Percentiles rank a stretch among this genome's conserved stretches.
Evolutionary conservation across 2,888 invertebrate species (phyloP).

Genomic region (Lamproptera curius): DNA sequence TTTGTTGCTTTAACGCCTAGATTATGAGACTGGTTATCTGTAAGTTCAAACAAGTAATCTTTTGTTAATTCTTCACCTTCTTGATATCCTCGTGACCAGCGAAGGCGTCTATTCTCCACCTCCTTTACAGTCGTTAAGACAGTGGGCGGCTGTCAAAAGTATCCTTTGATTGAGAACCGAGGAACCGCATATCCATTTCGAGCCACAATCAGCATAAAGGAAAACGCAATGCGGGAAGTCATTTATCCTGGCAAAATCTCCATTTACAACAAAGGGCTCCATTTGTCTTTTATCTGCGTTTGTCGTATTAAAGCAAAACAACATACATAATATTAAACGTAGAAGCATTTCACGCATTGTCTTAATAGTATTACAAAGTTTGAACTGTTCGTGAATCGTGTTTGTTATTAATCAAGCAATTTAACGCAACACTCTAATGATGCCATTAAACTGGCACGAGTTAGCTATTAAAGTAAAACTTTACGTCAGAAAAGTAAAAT

Average conservation of each 20-base stretch:
- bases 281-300: slow-evolving; percentile 3
- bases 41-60: too few relatives aligned
- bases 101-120: slow-evolving; percentile 5
- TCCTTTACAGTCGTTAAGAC: neutral
- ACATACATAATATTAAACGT: neutral
- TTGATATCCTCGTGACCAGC: slow-evolving; percentile 23
- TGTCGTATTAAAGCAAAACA: slow-evolving; percentile 5
- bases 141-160: slow-evolving; percentile 21
- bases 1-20: too few relatives aligned
- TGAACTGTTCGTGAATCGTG: neutral
- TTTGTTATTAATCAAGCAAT: slow-evolving; percentile 10
- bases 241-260: slow-evolving; percentile 12
- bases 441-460: neutral
- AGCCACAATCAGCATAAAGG: slow-evolving; percentile 5
- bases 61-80: slow-evolving; percentile 19
- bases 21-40: too few relatives aligned
- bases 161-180: slow-evolving; percentile 21
- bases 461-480: neutral
- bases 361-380: neutral
- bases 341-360: slow-evolving; percentile 7
- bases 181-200: slow-evolving; percentile 16
- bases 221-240: slow-evolving; percentile 20
- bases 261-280: slow-evolving; percentile 16
- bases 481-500: neutral
- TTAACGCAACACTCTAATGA: slow-evolving; percentile 3